Base-by-base conservation (phyloP, 2,888 invertebrate genomes). In the Apamea monoglypha region DNA sequence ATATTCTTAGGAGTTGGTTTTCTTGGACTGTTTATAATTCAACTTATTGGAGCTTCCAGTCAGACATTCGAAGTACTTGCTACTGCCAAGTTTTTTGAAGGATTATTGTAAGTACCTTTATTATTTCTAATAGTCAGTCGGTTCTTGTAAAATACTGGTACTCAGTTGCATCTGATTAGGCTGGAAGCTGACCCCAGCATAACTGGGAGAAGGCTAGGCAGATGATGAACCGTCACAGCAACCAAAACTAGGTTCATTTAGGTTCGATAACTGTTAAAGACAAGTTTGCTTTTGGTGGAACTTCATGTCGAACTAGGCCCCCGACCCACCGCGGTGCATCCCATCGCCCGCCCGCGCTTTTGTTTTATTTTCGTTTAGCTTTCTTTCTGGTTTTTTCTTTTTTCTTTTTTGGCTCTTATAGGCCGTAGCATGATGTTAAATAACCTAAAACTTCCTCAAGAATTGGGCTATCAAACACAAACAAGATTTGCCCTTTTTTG, bases 11-110 rank as follows among this genome's bases (percentile, higher is more conserved):
- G 92, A 0, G 81, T 86, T 0, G 96, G 96, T 0, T 93, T 91
- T 29, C 91, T 90, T 10, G 94, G 95, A 0, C 91, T 94, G 21
- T 95, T 92, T 50, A n/a, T 94, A 5, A 93, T 91, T 70, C 92
- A 91, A 4, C 44, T 95, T 0, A 85, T 95, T 16, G 91, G 94
- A 12, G 95, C 91, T 0, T 88, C 92, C 12, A 95, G 96, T 81
- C 96, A 96, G 72, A 92, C 92, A 0, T 96, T 92, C 61, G 92
- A 92, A 80, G 90, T 95, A 6, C 85, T 96, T 0, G 82, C 95
- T 0, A 80, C 91, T 3, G 93, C 94, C 0, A 96, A 95, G 76
- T 94, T 96, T 81, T 94, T 94, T 64, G 96, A 96, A 86, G 96
- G 96, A 44, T 68, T 95, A 29, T 84, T 95, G 96, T 95, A 86